A percentile compares a stretch with the other conserved stretches of the same genome.
Evolutionary conservation across 2,113 vertebrate genomes (phyloP).

Genomic region (Asarcornis scutulata): DNA sequence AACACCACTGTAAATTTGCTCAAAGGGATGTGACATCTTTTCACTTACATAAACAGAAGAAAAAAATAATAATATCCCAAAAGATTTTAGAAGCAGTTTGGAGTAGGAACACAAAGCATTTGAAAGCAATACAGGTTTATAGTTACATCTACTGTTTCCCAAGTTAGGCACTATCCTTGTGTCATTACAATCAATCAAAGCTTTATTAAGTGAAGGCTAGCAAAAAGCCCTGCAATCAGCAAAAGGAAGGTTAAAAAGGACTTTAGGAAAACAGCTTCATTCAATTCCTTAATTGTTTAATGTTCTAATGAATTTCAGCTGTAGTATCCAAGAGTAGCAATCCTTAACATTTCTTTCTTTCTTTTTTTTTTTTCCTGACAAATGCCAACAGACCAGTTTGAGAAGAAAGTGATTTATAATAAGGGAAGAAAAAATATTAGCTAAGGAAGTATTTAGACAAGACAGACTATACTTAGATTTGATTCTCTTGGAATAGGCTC

Average conservation of each 20-base stretch:
- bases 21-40: neutral
- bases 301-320: neutral
- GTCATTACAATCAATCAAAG: neutral
- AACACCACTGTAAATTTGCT: neutral
- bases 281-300: neutral
- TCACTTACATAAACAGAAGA: neutral
- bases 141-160: neutral
- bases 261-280: neutral
- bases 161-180: neutral
- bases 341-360: neutral
- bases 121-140: conserved; percentile 1
- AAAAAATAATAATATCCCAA: neutral
- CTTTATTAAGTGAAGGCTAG: neutral
- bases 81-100: neutral
- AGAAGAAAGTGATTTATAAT: neutral
- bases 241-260: neutral
- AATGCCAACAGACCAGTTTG: neutral
- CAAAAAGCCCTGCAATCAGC: conserved; percentile 13
- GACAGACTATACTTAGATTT: neutral
- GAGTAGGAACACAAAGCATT: neutral
- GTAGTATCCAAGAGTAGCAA: neutral
- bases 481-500: neutral
- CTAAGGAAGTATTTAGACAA: neutral
- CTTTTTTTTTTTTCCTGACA: neutral
- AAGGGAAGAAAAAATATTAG: neutral